Evolutionary conservation across 2,797 vertebrate species (phyloP), one percentile per base, ranked within the genome.

Genomic region (Poeciliopsis gracilis): DNA sequence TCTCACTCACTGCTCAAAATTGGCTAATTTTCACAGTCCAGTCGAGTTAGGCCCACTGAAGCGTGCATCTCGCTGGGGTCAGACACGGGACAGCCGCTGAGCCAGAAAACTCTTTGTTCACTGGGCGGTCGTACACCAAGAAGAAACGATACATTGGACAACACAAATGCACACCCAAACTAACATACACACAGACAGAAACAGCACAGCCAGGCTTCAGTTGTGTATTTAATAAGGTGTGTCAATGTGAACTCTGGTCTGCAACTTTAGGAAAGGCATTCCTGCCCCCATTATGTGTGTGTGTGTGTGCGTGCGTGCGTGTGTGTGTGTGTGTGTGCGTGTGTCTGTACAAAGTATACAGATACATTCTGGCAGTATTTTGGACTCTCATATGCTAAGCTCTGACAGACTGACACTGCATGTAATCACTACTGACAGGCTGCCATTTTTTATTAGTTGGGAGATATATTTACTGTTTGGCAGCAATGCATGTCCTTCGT

Each of bases 21-120:
- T 23, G 20, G 41, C 41, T 38, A 63, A 28, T 88, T 90, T 92
- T 87, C 84, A 89, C 78, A 83, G 83, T 78, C 81, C 63, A 76
- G 66, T 46, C 74, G 28, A 83, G 80, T 85, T 82, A 79, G 82
- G 89, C 76, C 81, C 78, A 71, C 89, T 91, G 90, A 90, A 87
- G 84, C 80, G 2, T 91, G 89, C 51, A 38, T 80, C 84, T 90
- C 57, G 51, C 82, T 33, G 83, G 75, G 91, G 87, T 94, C 92
- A 94, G 77, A 69, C 76, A 75, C 11, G 2, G 94, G 93, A 92
- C 93, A 91, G 66, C 73, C 43, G 16, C 90, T 90, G 87, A 92
- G 87, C 89, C 87, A 91, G 89, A 92, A 87, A 87, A 83, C 49
- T 81, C 76, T 93, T 93, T 93, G 86, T 91, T 76, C 66, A 61